Percentiles rank a stretch among this genome's conserved stretches.
Evolutionary conservation across 2,888 invertebrate species (phyloP).

Genomic region (Diachrysia chrysitis): DNA sequence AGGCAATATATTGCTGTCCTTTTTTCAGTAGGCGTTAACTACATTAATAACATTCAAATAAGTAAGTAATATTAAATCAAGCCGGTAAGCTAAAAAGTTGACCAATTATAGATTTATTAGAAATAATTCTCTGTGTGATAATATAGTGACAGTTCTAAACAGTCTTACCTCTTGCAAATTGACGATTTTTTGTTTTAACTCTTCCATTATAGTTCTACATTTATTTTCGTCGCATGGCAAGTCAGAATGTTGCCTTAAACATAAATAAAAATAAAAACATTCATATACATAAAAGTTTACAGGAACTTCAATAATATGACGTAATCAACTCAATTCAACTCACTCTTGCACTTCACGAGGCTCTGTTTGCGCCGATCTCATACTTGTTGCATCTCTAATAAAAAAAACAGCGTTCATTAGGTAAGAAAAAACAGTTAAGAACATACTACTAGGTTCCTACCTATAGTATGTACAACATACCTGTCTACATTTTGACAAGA

Average conservation of each 20-base stretch:
- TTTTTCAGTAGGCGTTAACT: neutral
- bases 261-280: neutral
- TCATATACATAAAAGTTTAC: neutral
- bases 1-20: neutral
- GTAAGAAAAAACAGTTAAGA: too few relatives aligned
- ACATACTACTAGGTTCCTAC: too few relatives aligned
- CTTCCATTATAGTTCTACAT: slow-evolving; percentile 74
- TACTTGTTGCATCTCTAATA: slow-evolving; percentile 18
- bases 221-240: slow-evolving; percentile 73
- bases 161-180: slow-evolving; percentile 72
- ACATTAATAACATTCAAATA: neutral
- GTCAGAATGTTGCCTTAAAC: slow-evolving; percentile 53
- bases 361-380: slow-evolving; percentile 57
- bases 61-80: neutral
- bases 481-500: slow-evolving; percentile 62
- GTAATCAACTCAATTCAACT: slow-evolving; percentile 32
- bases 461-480: slow-evolving; percentile 47
- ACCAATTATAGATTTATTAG: too few relatives aligned
- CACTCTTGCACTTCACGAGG: slow-evolving; percentile 60
- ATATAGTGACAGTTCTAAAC: neutral
- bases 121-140: too few relatives aligned
- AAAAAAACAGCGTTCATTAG: neutral
- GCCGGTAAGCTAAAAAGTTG: neutral
- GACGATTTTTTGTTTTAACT: slow-evolving; percentile 73
- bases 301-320: too few relatives aligned